These are phyloP conservation scores for Atta cephalotes DNA, from an alignment of 1,140 invertebrate genomes.

Conservation along the genomic window DNA sequence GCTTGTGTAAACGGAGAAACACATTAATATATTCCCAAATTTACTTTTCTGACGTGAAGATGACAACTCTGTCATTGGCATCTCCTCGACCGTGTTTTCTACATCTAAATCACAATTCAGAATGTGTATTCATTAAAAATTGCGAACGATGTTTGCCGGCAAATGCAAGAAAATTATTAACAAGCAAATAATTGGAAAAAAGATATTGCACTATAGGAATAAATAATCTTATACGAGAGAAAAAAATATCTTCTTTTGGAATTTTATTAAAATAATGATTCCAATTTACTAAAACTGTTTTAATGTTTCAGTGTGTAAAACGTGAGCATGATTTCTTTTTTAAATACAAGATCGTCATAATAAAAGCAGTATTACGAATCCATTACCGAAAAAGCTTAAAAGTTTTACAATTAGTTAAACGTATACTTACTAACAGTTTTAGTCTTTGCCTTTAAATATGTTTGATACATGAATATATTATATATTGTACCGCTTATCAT, in stretches of 20 bases:
- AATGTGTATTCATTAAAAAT: constrained; percentile 1
- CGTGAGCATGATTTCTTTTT: not conserved
- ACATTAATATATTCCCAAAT: constrained; percentile 77
- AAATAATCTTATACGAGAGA: not conserved
- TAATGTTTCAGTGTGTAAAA: not conserved
- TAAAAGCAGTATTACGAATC: not conserved
- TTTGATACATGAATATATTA: constrained; percentile 76
- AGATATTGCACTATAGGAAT: not conserved
- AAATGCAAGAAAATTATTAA: not conserved
- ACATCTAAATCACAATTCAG: not conserved
- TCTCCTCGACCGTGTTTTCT: constrained; percentile 48
- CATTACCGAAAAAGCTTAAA: not conserved
- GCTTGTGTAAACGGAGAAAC: constrained; percentile 85
- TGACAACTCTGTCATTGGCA: constrained; percentile 26
- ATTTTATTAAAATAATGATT: constrained; percentile 10
- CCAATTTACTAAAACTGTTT: not conserved
- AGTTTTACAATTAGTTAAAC: not conserved
- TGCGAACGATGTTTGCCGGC: not conserved
- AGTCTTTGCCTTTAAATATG: constrained; percentile 36
- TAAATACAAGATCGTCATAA: not conserved
- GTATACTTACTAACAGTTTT: constrained; percentile 72
- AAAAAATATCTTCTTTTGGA: not conserved
- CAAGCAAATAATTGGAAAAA: not conserved
- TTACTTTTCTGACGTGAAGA: constrained; percentile 27
- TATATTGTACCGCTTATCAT: constrained; percentile 78